phyloP scores from a whole-genome alignment of 2,888 invertebrate genomes.

The Leucoma salicis region DNA sequence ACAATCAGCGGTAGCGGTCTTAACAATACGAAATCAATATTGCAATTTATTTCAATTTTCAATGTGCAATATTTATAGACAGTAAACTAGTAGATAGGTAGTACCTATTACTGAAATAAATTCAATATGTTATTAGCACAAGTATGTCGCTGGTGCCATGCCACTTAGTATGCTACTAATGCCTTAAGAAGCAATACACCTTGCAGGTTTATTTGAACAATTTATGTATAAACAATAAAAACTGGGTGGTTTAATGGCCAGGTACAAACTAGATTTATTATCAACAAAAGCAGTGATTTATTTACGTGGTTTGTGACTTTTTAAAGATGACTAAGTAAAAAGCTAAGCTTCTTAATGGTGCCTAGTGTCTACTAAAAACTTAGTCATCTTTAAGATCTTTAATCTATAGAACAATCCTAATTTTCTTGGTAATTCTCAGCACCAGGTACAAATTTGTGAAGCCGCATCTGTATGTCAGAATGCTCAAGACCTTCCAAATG shows the following conservation, averaged over 20 bases:
- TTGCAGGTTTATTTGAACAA: slow-evolving; percentile 7
- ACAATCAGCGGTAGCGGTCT: not conserved
- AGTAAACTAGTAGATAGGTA: not conserved
- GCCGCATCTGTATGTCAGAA: too few species aligned
- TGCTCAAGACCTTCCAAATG: too few species aligned
- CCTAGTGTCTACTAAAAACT: too few species aligned
- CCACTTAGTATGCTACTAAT: slow-evolving; percentile 6
- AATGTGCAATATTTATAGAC: not conserved
- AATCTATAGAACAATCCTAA: too few species aligned
- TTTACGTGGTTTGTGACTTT: too few species aligned
- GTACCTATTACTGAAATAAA: slow-evolving; percentile 2
- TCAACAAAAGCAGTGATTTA: not conserved
- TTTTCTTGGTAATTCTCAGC: too few species aligned
- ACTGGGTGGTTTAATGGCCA: slow-evolving; percentile 3
- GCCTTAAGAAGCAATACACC: slow-evolving; percentile 2
- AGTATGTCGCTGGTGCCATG: not conserved
- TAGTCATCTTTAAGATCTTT: too few species aligned
- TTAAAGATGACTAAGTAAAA: too few species aligned
- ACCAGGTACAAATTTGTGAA: too few species aligned
- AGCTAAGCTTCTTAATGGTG: too few species aligned
- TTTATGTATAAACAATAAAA: slow-evolving; percentile 6
- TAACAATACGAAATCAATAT: not conserved
- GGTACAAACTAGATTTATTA: slow-evolving; percentile 2
- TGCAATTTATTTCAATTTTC: not conserved
- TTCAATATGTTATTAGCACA: slow-evolving; percentile 3